Evolutionary conservation across 2,888 invertebrate species (phyloP).

Genomic region (Toxonevra muliebris): DNA sequence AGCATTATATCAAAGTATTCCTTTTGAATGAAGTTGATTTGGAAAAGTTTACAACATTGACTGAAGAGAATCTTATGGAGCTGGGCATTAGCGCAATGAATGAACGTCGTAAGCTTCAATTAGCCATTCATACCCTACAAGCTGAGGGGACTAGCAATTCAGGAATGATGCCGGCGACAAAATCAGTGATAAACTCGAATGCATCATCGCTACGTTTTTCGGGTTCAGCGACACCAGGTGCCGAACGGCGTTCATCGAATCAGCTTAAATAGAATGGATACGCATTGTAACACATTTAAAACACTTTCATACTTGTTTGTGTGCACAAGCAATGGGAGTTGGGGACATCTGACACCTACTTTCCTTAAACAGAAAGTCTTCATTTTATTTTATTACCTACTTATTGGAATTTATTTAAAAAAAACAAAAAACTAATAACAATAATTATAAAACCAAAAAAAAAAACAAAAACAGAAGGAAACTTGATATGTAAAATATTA

Average conservation of each 20-base stretch:
- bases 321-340: neutral
- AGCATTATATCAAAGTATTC: conserved; percentile 80
- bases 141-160: conserved; percentile 55
- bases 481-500: neutral
- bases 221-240: conserved; percentile 74
- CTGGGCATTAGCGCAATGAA: conserved; percentile 91
- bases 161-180: conserved; percentile 53
- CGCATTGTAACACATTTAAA: neutral
- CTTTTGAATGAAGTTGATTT: conserved; percentile 89
- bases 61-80: conserved; percentile 86
- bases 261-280: neutral
- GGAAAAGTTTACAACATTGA: conserved; percentile 87
- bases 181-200: conserved; percentile 62
- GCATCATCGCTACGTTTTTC: conserved; percentile 71
- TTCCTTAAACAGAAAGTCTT: no score
- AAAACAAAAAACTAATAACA: neutral
- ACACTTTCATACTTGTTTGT: neutral
- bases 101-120: conserved; percentile 89
- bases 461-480: neutral
- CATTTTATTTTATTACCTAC: neutral
- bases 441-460: neutral
- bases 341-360: neutral
- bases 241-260: conserved; percentile 70
- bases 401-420: neutral
- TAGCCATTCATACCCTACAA: conserved; percentile 72